These are phyloP conservation scores for Orcinus orca DNA, from an alignment of 2,113 vertebrate genomes.

Conservation along the genomic window DNA sequence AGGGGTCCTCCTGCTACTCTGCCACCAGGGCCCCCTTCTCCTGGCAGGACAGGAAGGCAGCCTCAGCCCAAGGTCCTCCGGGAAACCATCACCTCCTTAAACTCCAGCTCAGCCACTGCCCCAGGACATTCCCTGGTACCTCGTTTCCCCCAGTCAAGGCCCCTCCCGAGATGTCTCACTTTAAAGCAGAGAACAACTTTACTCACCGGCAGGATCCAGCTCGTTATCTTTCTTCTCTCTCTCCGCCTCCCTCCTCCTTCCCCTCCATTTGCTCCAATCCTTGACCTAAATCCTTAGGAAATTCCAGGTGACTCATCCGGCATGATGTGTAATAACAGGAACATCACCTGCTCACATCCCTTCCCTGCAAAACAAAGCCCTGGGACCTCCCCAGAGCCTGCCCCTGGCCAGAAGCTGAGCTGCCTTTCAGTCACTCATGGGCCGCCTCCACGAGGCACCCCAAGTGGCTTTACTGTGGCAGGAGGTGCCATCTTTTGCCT, in stretches of 20 bases:
- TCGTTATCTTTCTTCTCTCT: background rate
- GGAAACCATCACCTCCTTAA: background rate
- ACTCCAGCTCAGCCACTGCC: background rate
- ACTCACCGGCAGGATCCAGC: background rate
- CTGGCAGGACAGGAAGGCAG: background rate
- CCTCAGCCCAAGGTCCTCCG: accelerated
- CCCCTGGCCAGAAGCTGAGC: background rate
- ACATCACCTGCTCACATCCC: constrained; percentile 37
- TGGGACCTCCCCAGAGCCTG: background rate
- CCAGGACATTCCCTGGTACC: background rate
- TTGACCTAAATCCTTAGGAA: constrained; percentile 28
- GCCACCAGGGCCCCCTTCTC: background rate
- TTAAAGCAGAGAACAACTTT: background rate
- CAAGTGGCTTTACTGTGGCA: background rate
- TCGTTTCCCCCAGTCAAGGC: background rate
- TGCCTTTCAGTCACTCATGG: background rate
- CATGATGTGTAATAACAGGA: background rate
- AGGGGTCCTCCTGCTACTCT: background rate
- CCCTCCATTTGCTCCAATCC: background rate
- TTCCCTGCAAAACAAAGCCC: background rate
- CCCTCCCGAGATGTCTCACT: background rate
- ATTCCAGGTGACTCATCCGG: constrained; percentile 62
- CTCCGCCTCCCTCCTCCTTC: background rate
- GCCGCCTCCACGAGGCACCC: background rate
- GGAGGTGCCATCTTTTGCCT: background rate